Base-by-base conservation (phyloP, 2,797 vertebrate genomes). In the Acipenser transmontanus region DNA sequence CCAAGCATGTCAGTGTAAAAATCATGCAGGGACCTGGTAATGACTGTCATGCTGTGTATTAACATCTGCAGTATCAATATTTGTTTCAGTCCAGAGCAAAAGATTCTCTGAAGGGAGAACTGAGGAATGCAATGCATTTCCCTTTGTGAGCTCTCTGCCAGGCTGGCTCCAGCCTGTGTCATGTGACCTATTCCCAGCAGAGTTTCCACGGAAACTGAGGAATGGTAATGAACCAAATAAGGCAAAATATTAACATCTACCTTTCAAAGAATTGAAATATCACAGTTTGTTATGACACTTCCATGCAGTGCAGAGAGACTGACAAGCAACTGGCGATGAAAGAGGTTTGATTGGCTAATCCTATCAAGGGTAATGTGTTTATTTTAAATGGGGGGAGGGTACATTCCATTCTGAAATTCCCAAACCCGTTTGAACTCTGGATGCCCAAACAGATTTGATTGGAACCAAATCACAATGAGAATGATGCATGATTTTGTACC, bases 81-180 rank as follows among this genome's bases (percentile, higher is more conserved):
- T 68, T 52, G 63, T 73, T 76, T 78, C 69, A 73, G 72, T 63
- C 56, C 63, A 56, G 60, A 63, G 69, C 62, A 65, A 70, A 64
- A 66, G 72, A 62, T 64, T 34, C 73, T 78, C 74, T 70, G 65
- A 74, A 72, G 76, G 75, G 77, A 80, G 71, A 71, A 61, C 48
- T 20, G 67, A 66, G 75, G 82, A 81, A 82, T 84, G 76, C 68
- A 13, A 50, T 65, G 72, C 63, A 78, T 81, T 84, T 81, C 78
- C 80, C 72, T 71, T 78, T 14, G 69, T n/a, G 12, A 13, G 67
- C 64, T 68, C 71, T 4, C 67, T 74, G 69, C 77, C 77, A 81
- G 68, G 68, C 68, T 69, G 67, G 69, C 72, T 71, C 69, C 34
- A 70, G 65, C 70, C 67, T 11, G 20, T 70, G 65, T 64, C 74